Percentiles rank a stretch among this genome's conserved stretches.
Evolutionary conservation across 2,888 invertebrate species (phyloP).

Genomic region (Thecocarcelia acutangulata): DNA sequence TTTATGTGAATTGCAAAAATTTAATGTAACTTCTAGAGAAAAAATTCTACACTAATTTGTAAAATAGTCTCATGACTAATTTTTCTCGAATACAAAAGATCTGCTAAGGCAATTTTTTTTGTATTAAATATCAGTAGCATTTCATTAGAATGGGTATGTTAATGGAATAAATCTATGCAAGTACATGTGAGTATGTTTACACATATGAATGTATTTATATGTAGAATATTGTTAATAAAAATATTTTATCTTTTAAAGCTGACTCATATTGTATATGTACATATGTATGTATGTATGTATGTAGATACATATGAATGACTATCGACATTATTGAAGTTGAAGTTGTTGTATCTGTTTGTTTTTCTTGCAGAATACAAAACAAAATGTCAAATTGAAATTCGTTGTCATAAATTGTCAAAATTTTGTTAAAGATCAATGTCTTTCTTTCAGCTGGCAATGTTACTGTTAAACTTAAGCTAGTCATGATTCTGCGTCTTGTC

Average conservation of each 20-base stretch:
- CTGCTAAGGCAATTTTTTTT: no score
- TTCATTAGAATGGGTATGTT: slow-evolving; percentile 18
- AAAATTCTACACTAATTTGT: slow-evolving; percentile 27
- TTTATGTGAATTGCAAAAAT: neutral
- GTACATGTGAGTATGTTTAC: neutral
- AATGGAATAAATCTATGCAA: no score
- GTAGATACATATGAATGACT: neutral
- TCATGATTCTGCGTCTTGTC: neutral
- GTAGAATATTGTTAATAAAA: neutral
- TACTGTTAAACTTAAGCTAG: slow-evolving; percentile 26
- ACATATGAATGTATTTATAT: neutral
- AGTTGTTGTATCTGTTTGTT: neutral
- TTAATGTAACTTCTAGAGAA: slow-evolving; percentile 18
- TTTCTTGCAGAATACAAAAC: neutral
- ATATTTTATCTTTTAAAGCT: neutral
- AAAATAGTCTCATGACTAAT: slow-evolving; percentile 46
- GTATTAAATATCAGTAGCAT: neutral
- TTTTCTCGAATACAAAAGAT: neutral
- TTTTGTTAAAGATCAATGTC: slow-evolving; percentile 64
- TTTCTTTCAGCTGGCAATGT: slow-evolving; percentile 27
- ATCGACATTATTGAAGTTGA: neutral
- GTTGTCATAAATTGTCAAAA: slow-evolving; percentile 63
- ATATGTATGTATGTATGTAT: no score
- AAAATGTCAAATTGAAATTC: slow-evolving; percentile 49
- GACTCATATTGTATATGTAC: slow-evolving; percentile 9